Evolutionary conservation across 1,140 invertebrate species (phyloP).

Genomic region (Drosophila ironensis): DNA sequence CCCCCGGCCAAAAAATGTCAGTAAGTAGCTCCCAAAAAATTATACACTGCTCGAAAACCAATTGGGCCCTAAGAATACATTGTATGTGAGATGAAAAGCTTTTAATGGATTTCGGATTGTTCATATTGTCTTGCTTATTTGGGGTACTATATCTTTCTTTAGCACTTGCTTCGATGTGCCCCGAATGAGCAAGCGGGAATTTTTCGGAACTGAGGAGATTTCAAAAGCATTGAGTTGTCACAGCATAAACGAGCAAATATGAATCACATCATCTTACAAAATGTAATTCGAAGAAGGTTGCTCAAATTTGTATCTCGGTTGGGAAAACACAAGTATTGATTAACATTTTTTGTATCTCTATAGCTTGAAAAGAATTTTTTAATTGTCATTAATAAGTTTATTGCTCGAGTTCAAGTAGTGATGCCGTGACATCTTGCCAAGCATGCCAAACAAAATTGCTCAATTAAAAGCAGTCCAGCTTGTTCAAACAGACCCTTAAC

Average conservation of each 20-base stretch:
- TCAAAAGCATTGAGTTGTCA: conserved; percentile 13
- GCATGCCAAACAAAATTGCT: too few relatives aligned
- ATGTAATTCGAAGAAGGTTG: not conserved
- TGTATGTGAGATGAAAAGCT: conserved; percentile 37
- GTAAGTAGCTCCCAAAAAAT: conserved; percentile 75
- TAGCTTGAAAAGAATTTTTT: not conserved
- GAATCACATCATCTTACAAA: conserved; percentile 8
- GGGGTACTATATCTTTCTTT: conserved; percentile 26
- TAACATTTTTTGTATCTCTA: not conserved
- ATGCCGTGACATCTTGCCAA: too few relatives aligned
- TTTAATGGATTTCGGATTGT: conserved; percentile 6
- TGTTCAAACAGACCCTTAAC: too few relatives aligned
- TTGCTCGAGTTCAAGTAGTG: not conserved
- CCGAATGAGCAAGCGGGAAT: conserved; percentile 16
- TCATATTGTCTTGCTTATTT: conserved; percentile 29
- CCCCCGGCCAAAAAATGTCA: conserved; percentile 32
- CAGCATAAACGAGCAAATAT: not conserved
- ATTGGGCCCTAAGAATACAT: conserved; percentile 28
- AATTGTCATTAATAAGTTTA: not conserved
- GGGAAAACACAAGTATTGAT: not conserved
- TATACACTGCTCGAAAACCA: conserved; percentile 64
- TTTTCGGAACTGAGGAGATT: not conserved
- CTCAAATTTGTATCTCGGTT: not conserved
- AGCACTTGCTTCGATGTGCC: conserved; percentile 10
- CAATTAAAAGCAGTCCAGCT: too few relatives aligned